phyloP scores from a whole-genome alignment of 1,140 invertebrate genomes.

The Pogonomyrmex californicus region DNA sequence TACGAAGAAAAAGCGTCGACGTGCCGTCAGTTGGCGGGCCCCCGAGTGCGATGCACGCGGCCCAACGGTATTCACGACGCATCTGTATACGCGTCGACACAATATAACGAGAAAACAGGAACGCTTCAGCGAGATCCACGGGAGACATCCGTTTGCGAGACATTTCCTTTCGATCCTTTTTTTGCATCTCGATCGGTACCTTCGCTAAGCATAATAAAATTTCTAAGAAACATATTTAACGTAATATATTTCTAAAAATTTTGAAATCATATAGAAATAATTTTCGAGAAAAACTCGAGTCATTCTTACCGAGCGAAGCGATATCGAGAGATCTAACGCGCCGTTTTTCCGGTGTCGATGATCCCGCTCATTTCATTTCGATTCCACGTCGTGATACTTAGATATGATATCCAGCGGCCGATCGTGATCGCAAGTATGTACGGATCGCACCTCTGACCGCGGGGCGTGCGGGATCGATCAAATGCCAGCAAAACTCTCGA shows the following conservation, averaged over 20 bases:
- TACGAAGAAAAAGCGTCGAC: slow-evolving; percentile 39
- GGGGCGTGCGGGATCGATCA: slow-evolving; percentile 52
- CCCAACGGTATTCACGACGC: slow-evolving; percentile 52
- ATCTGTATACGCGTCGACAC: slow-evolving; percentile 25
- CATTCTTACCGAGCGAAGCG: not conserved
- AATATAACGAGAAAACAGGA: slow-evolving; percentile 45
- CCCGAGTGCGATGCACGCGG: slow-evolving; percentile 25
- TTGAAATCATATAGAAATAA: not conserved
- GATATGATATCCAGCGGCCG: slow-evolving; percentile 25
- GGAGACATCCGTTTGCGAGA: not conserved
- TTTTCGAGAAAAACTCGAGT: not conserved
- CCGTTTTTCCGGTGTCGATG: not conserved
- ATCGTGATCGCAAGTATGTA: slow-evolving; percentile 49
- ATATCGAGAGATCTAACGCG: not conserved
- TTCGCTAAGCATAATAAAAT: not conserved
- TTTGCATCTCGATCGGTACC: not conserved
- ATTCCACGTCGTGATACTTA: slow-evolving; percentile 37
- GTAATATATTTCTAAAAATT: not conserved
- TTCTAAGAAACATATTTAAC: too few species aligned
- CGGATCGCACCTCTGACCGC: slow-evolving; percentile 55
- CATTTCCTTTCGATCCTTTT: not conserved
- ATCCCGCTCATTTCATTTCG: slow-evolving; percentile 23
- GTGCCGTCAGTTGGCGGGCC: slow-evolving; percentile 51
- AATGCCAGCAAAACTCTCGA: slow-evolving; percentile 46
- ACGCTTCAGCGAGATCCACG: slow-evolving; percentile 15